phyloP scores from a whole-genome alignment of 1,140 invertebrate genomes.

The Akabosia matsudoensis region DNA sequence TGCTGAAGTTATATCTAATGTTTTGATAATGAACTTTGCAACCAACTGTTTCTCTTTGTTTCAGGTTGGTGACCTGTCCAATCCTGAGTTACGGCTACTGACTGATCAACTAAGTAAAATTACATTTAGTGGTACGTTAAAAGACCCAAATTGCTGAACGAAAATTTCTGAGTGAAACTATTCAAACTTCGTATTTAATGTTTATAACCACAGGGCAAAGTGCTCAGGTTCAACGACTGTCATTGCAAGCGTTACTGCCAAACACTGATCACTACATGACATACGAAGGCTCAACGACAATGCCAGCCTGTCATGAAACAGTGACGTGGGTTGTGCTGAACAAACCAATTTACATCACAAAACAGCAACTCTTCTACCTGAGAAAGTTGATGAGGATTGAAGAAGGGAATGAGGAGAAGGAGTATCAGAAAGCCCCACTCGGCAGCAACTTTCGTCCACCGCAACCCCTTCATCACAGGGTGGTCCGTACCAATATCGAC shows the following conservation, averaged over 20 bases:
- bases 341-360: constrained; percentile 92
- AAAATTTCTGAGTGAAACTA: background rate
- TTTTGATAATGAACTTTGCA: background rate
- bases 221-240: constrained; percentile 75
- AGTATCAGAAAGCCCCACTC: constrained; percentile 80
- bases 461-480: constrained; percentile 83
- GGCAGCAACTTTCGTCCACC: constrained; percentile 90
- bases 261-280: constrained; percentile 89
- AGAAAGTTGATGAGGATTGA: constrained; percentile 46
- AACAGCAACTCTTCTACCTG: constrained; percentile 68
- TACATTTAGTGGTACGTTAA: constrained; percentile 71
- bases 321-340: constrained; percentile 93
- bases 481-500: constrained; percentile 87
- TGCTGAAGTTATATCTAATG: background rate
- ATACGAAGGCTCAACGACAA: constrained; percentile 96
- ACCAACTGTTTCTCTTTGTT: constrained; percentile 50
- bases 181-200: too few relatives aligned
- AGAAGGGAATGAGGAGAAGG: constrained; percentile 49
- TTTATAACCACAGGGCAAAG: constrained; percentile 63
- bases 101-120: constrained; percentile 84
- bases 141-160: background rate
- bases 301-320: constrained; percentile 89
- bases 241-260: constrained; percentile 75
- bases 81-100: constrained; percentile 76
- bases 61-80: constrained; percentile 78